Evolutionary conservation across 2,113 vertebrate genomes (phyloP).

Genomic region (Herpailurus yagouaroundi): DNA sequence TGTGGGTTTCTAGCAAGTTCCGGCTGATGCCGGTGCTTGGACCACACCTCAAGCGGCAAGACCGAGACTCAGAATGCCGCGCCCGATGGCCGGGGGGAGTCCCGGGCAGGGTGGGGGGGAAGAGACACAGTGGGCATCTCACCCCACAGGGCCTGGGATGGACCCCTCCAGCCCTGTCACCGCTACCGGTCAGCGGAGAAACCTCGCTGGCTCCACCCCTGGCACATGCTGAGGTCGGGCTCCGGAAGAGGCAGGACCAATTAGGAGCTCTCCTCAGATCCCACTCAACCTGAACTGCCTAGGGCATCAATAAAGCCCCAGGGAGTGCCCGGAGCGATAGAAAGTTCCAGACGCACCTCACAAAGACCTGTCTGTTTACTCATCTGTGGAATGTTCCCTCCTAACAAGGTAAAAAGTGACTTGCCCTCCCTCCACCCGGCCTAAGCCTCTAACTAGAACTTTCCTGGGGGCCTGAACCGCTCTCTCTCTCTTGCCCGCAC

Average conservation of each 20-base stretch:
- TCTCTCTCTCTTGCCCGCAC: too few relatives aligned
- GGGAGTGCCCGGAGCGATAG: background rate
- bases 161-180: background rate
- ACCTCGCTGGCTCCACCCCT: background rate
- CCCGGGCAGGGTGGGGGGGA: fast-evolving
- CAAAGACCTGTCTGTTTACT: background rate
- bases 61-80: background rate
- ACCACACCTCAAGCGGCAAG: background rate
- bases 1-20: background rate
- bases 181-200: fast-evolving
- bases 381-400: background rate
- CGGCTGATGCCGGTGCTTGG: too few relatives aligned
- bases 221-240: too few relatives aligned
- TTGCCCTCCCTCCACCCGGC: background rate
- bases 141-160: background rate
- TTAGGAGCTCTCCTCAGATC: background rate
- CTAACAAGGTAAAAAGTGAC: background rate
- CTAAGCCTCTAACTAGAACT: too few relatives aligned
- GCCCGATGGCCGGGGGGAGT: background rate
- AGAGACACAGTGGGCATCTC: background rate
- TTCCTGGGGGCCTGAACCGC: background rate
- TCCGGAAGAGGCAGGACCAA: background rate
- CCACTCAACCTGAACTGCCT: too few relatives aligned
- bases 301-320: background rate
- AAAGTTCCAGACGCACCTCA: background rate